Percentiles rank a stretch among this genome's conserved stretches.
These are phyloP conservation scores for Hydrolagus colliei DNA, from an alignment of 2,797 vertebrate species.

Conservation along the genomic window DNA sequence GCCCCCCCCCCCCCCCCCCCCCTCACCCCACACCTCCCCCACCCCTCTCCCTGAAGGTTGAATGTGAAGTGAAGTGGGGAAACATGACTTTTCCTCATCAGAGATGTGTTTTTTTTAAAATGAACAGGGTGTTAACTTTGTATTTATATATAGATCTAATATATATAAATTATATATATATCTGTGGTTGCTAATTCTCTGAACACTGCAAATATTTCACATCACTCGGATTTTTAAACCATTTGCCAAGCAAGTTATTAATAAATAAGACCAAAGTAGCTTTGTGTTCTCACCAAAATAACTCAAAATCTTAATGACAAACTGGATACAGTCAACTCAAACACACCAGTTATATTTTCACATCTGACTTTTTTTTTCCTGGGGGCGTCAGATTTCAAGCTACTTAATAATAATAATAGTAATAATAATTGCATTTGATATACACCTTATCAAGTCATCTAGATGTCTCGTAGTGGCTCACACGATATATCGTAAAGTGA, in stretches of 20 bases:
- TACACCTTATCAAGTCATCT: too few species aligned
- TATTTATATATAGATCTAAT: background rate
- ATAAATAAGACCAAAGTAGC: background rate
- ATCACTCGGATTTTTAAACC: background rate
- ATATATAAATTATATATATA: too few species aligned
- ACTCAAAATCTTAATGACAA: background rate
- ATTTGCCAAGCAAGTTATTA: background rate
- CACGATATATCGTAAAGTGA: too few species aligned
- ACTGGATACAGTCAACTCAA: background rate
- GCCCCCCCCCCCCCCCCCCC: constrained; percentile 28
- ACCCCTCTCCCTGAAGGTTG: background rate
- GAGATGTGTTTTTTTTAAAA: background rate
- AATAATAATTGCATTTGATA: too few species aligned
- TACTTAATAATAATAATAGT: background rate
- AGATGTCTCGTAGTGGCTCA: too few species aligned
- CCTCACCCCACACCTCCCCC: background rate
- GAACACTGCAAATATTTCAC: background rate
- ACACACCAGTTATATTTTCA: background rate
- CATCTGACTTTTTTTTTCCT: background rate
- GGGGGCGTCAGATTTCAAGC: background rate
- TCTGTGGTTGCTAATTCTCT: background rate
- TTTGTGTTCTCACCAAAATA: constrained; percentile 15
- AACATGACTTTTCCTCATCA: background rate
- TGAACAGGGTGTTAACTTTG: background rate
- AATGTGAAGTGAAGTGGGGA: too few species aligned